phyloP scores from a whole-genome alignment of 1,140 invertebrate species.

The Drosophila murphyi region DNA sequence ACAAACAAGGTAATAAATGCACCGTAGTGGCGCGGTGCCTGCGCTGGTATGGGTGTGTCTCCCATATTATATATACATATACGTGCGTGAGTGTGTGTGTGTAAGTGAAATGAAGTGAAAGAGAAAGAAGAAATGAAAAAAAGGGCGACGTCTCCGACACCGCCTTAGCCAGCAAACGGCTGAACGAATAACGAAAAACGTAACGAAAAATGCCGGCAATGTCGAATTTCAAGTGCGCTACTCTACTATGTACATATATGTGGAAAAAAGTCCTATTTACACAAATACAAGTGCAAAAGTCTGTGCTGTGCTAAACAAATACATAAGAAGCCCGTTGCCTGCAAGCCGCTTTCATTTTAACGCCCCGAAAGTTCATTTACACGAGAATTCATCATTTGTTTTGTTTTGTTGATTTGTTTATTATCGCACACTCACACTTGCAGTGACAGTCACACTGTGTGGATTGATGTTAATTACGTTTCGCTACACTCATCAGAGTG shows the following conservation, averaged over 20 bases:
- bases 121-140: slow-evolving; percentile 50
- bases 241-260: slow-evolving; percentile 25
- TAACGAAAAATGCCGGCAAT: slow-evolving; percentile 72
- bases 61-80: background rate
- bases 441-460: background rate
- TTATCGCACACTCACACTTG: slow-evolving; percentile 28
- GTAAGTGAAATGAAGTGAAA: slow-evolving; percentile 51
- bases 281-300: slow-evolving; percentile 38
- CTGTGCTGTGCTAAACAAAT: slow-evolving; percentile 50
- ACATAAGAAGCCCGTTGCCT: slow-evolving; percentile 19
- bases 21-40: slow-evolving; percentile 20
- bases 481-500: slow-evolving; percentile 45
- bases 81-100: slow-evolving; percentile 9
- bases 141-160: slow-evolving; percentile 66
- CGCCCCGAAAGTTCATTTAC: slow-evolving; percentile 73
- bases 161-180: slow-evolving; percentile 38
- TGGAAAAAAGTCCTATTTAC: background rate
- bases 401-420: slow-evolving; percentile 79
- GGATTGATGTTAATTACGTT: slow-evolving; percentile 36
- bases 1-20: slow-evolving; percentile 49
- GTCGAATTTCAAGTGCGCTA: slow-evolving; percentile 70
- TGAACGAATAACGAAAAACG: slow-evolving; percentile 46
- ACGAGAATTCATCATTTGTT: slow-evolving; percentile 77
- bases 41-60: slow-evolving; percentile 53
- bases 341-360: slow-evolving; percentile 48